Evolutionary conservation across 2,113 vertebrate genomes (phyloP), one percentile per base, ranked within the genome.

Genomic region (Pluvialis apricaria): DNA sequence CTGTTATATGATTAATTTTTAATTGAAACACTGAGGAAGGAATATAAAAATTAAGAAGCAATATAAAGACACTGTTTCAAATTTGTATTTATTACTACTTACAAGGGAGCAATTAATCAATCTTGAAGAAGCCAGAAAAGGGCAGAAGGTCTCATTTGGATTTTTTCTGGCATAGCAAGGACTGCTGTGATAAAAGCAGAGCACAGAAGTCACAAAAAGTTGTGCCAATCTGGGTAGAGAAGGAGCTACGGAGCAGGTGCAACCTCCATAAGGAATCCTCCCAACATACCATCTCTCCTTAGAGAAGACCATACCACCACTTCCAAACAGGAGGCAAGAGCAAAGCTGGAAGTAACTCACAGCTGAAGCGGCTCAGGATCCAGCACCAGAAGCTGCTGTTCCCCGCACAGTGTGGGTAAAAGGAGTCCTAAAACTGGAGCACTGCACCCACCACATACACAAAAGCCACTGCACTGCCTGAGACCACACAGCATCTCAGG

Each of bases 361-460:
- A 61, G 62, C 44, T 80, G 24, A 3, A 85, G 32, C 5, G 52
- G 44, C 32, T 65, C 71, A 44, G 38, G 24, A 65, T 44, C 52
- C 76, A 76, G 49, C 1, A 0, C 5, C 54, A 78, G 58, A 83
- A 70, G 36, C 45, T 66, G 45, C 24, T 61, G 22, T 26, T 64
- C 29, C 22, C 18, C 28, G 15, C 1, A 0, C 0, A 0, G 9
- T 29, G 9, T 14, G 54, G 20, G 12, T 52, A 57, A 86, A 90
- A 90, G 5, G 22, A 80, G 32, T 4, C 79, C 18, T 20, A 21
- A 44, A 72, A 55, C 15, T 42, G 44, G 11, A 85, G 45, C 22
- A 49, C 49, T 68, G 32, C 32, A 70, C 32, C 28, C 61, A 44
- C n/a, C 5, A 2, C 28, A 44, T 26, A 29, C 58, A 69, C 40